Evolutionary conservation across 2,113 vertebrate genomes (phyloP).

Genomic region (Rousettus leschenaultii): DNA sequence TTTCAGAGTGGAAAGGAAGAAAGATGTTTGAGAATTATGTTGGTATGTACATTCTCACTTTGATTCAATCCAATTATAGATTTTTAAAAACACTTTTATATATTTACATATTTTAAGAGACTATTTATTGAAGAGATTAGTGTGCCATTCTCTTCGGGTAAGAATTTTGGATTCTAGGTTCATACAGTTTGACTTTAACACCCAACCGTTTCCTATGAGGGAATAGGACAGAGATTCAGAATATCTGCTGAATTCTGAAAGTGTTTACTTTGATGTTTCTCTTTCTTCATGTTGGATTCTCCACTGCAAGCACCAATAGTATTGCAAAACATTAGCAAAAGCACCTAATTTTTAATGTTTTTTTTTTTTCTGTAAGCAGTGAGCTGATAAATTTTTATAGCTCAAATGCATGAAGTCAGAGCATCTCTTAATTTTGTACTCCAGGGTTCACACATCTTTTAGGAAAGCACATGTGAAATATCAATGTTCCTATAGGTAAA

Average conservation of each 20-base stretch:
- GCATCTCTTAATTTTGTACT: background rate
- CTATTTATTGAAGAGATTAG: background rate
- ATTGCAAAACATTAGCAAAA: slow-evolving; percentile 5
- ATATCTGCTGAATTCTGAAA: background rate
- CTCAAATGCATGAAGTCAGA: background rate
- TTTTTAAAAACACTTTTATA: background rate
- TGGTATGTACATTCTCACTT: background rate
- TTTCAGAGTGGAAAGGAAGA: background rate
- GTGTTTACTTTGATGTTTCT: background rate
- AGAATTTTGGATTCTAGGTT: background rate
- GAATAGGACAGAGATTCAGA: background rate
- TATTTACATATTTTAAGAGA: background rate
- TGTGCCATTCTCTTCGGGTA: background rate
- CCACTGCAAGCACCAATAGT: background rate
- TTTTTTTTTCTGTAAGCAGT: background rate
- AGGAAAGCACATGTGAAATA: background rate
- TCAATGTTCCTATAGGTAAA: background rate
- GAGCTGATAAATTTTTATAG: slow-evolving; percentile 11
- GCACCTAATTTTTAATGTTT: background rate
- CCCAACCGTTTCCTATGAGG: background rate
- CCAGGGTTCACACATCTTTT: background rate
- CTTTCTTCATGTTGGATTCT: background rate
- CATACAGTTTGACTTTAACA: background rate
- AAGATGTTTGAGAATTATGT: background rate
- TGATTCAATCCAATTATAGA: background rate